Evolutionary conservation across 2,888 invertebrate species (phyloP), one percentile per base, ranked within the genome.

Genomic region (Agrotis segetum): DNA sequence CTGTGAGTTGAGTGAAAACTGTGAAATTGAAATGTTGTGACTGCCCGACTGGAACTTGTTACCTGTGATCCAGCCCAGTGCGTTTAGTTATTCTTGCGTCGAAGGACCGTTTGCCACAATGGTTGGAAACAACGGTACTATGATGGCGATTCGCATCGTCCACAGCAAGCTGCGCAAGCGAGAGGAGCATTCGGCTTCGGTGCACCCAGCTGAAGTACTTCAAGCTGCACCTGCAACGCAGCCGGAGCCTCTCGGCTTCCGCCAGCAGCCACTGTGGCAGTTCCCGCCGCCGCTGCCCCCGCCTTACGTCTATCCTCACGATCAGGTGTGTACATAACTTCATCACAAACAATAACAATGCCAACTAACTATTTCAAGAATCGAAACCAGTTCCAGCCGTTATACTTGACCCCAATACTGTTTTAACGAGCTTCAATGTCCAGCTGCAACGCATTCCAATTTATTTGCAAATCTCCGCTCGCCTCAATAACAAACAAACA

Each of bases 121-220:
- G 98, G 98, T 98, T 95, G 98, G 98, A 95, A 98, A 97, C 96
- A 98, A 98, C 96, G 98, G 98, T 94, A 98, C 98, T 92, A 97
- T 98, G 97, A 98, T 98, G 96, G 98, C 98, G 94, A 98, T 98
- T 94, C 98, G 98, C 96, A 97, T 98, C 97, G 98, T 98, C 96
- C 98, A 98, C 97, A 98, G 98, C 96, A 98, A 98, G 97, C 97
- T 98, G 96, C 97, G 98, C 91, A 98, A 98, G 96, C 97, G 98
- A 88, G 98, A 98, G 95, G 98, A 98, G 92, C 97, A 97, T 94
- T 97, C 97, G 83, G 97, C 97, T 89, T 97, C 97, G 89, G 97
- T 97, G 85, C 97, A 97, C 88, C 97, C 97, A 74, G 97, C 97
- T 84, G 97, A 97, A 90, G 97, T 97, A 81, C 96, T 97, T 82